These are phyloP conservation scores for Bos indicus DNA, from an alignment of 2,113 vertebrate genomes.

Conservation along the genomic window DNA sequence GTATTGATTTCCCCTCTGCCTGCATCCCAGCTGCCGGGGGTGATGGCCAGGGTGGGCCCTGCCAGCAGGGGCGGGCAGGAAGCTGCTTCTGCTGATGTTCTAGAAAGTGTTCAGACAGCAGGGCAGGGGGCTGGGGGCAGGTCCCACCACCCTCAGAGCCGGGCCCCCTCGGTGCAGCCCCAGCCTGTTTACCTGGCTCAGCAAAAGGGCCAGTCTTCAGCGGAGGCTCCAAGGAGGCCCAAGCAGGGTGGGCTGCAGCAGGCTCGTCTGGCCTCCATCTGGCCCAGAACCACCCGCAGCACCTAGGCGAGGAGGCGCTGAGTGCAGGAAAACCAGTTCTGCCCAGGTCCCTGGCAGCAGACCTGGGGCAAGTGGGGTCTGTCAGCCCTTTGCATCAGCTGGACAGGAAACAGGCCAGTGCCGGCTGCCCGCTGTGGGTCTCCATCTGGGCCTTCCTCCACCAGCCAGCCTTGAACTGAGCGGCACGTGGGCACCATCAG, in stretches of 20 bases:
- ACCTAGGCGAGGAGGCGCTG: not conserved
- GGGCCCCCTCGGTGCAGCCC: not conserved
- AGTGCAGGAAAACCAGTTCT: fast-evolving
- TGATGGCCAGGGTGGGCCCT: conserved; percentile 20
- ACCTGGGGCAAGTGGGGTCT: not conserved
- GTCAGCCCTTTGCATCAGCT: too few relatives aligned
- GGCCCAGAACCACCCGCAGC: not conserved
- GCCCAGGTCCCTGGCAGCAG: not conserved
- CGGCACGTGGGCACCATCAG: fast-evolving
- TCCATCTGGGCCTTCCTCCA: not conserved
- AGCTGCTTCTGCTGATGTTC: conserved; percentile 42
- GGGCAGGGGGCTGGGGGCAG: not conserved
- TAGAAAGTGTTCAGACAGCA: not conserved
- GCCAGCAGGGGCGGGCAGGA: not conserved
- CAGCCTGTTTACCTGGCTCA: not conserved
- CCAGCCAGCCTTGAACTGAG: not conserved
- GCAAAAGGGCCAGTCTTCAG: not conserved
- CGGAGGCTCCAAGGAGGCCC: not conserved
- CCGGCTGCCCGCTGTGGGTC: fast-evolving
- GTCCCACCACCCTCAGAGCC: not conserved
- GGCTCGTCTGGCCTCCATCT: conserved; percentile 44
- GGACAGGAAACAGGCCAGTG: not conserved
- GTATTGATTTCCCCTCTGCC: conserved; percentile 73
- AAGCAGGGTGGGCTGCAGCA: not conserved
- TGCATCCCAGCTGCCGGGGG: conserved; percentile 50